These are phyloP conservation scores for Alexandromys fortis DNA, from an alignment of 2,113 vertebrate species.

Conservation along the genomic window DNA sequence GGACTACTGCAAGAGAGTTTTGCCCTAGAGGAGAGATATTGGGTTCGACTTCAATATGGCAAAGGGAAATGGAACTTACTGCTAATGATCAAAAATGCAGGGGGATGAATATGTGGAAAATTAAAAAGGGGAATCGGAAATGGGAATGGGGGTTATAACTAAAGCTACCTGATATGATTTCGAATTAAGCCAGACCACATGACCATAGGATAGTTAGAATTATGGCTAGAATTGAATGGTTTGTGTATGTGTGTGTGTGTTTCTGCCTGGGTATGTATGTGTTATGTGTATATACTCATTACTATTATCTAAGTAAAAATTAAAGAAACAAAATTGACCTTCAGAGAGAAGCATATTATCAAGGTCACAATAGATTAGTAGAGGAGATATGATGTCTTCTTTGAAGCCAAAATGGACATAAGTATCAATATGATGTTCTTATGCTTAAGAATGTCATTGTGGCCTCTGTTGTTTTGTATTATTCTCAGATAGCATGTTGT, in stretches of 20 bases:
- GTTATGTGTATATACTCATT: not conserved
- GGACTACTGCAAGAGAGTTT: not conserved
- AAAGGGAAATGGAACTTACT: not conserved
- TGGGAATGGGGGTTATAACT: not conserved
- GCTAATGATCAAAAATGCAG: not conserved
- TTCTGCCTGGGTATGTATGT: not conserved
- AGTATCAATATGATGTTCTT: not conserved
- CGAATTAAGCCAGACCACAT: not conserved
- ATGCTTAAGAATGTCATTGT: not conserved
- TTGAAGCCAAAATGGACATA: not conserved
- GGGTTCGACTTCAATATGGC: not conserved
- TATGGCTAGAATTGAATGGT: not conserved
- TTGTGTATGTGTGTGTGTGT: not conserved
- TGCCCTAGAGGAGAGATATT: not conserved
- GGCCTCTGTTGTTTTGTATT: not conserved
- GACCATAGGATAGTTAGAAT: not conserved
- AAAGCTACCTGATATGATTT: not conserved
- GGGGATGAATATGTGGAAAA: not conserved
- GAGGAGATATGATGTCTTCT: not conserved
- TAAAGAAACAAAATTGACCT: not conserved
- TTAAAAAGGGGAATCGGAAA: not conserved
- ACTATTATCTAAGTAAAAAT: conserved; percentile 9
- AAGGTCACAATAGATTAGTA: not conserved
- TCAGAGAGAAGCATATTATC: not conserved
- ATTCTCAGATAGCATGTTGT: not conserved